Conservation (phyloP, 2,888 invertebrate genomes). For the Brassicogethes aeneus region DNA sequence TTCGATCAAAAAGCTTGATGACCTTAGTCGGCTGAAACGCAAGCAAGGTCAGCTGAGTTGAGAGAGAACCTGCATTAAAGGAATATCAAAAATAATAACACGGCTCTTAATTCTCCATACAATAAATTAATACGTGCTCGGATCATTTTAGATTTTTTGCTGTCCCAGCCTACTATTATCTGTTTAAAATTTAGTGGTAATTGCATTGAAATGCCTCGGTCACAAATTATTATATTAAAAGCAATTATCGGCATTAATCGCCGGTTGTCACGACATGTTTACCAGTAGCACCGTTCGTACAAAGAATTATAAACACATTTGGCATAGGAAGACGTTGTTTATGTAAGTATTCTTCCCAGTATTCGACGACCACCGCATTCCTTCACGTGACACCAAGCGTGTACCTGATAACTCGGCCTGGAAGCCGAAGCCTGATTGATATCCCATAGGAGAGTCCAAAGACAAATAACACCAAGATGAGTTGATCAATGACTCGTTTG, state of each 20-base stretch:
- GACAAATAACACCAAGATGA: constrained; percentile 14
- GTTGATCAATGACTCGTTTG: constrained; percentile 12
- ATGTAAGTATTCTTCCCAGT: constrained; percentile 17
- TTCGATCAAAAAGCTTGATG: constrained; percentile 3
- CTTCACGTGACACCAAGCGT: constrained; percentile 21
- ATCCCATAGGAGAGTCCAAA: background rate
- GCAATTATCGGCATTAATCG: constrained; percentile 21
- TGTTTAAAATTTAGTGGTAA: background rate
- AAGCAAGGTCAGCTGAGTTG: background rate
- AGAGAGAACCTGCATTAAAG: background rate
- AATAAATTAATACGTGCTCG: background rate
- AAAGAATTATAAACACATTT: constrained; percentile 20
- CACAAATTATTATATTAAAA: constrained; percentile 13
- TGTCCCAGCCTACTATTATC: background rate
- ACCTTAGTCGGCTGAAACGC: background rate
- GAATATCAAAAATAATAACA: background rate
- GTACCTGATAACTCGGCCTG: constrained; percentile 20
- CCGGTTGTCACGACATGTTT: constrained; percentile 22
- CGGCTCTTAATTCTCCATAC: background rate
- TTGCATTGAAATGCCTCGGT: constrained; percentile 2
- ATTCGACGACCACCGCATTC: constrained; percentile 17
- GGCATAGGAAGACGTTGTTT: constrained; percentile 16
- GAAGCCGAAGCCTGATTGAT: background rate
- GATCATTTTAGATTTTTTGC: background rate
- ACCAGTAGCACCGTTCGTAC: constrained; percentile 16